Evolutionary conservation across 2,113 vertebrate species (phyloP).

Genomic region (Periophthalmodon schlosseri): DNA sequence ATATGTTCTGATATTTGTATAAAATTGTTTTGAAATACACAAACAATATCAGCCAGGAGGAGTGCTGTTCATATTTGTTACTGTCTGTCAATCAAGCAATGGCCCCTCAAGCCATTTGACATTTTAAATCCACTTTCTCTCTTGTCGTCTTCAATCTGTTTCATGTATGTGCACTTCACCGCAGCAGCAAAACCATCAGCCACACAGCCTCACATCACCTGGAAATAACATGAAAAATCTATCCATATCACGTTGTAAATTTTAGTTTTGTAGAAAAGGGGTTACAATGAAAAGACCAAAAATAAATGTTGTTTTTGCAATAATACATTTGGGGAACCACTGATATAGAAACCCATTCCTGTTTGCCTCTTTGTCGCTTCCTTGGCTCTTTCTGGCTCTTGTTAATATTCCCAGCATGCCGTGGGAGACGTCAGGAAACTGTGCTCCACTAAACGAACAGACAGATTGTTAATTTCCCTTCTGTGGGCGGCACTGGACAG

Average conservation of each 20-base stretch:
- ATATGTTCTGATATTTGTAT: not conserved
- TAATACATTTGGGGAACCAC: not conserved
- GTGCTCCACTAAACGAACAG: conserved; percentile 52
- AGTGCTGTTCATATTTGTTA: no score
- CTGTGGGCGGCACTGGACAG: conserved; percentile 22
- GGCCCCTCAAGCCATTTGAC: no score
- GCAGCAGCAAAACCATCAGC: no score
- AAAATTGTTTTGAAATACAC: no score
- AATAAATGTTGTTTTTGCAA: not conserved
- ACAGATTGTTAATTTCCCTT: conserved; percentile 64
- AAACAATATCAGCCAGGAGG: no score
- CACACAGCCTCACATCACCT: no score
- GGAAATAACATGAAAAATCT: no score
- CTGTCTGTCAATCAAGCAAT: no score
- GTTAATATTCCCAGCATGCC: conserved; percentile 58
- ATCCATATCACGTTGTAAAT: no score
- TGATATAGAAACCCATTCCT: not conserved
- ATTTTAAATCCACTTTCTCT: no score
- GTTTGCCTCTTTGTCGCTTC: not conserved
- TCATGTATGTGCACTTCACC: no score
- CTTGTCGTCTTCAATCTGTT: no score
- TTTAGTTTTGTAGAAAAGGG: not conserved
- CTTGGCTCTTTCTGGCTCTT: conserved; percentile 19
- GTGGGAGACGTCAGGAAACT: conserved; percentile 29
- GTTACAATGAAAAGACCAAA: not conserved